These are phyloP conservation scores for Acomys russatus DNA, from an alignment of 2,797 vertebrate species.

Conservation along the genomic window DNA sequence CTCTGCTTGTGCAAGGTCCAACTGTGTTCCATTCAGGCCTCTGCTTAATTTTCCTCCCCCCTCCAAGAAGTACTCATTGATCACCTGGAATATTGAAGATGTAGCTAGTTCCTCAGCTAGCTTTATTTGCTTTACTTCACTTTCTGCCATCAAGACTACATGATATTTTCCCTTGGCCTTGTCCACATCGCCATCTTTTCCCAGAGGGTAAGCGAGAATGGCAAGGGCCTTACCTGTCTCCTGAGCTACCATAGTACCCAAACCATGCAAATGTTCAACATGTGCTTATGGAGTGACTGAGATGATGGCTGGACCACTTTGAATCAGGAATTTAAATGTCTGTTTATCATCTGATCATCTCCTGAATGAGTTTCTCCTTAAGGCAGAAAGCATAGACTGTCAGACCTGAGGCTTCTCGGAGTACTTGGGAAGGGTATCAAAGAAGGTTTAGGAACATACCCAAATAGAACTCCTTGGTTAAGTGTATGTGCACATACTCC, in stretches of 20 bases:
- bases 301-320: background rate
- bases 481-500: background rate
- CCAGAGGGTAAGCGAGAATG: background rate
- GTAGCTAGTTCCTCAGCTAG: background rate
- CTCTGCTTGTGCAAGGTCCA: background rate
- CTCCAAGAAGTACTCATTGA: background rate
- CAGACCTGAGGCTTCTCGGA: background rate
- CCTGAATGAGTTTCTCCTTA: background rate
- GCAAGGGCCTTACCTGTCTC: background rate
- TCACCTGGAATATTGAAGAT: background rate
- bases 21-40: background rate
- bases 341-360: background rate
- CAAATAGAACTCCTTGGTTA: background rate
- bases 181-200: background rate
- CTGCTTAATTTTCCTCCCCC: background rate
- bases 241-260: background rate
- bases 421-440: background rate
- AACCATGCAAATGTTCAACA: background rate
- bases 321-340: background rate
- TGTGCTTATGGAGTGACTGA: background rate
- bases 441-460: fast-evolving
- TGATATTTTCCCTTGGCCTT: background rate
- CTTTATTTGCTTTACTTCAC: background rate
- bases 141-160: background rate
- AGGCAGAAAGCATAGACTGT: background rate